Conservation (phyloP, 2,113 vertebrate genomes). For the Toxostoma redivivum region DNA sequence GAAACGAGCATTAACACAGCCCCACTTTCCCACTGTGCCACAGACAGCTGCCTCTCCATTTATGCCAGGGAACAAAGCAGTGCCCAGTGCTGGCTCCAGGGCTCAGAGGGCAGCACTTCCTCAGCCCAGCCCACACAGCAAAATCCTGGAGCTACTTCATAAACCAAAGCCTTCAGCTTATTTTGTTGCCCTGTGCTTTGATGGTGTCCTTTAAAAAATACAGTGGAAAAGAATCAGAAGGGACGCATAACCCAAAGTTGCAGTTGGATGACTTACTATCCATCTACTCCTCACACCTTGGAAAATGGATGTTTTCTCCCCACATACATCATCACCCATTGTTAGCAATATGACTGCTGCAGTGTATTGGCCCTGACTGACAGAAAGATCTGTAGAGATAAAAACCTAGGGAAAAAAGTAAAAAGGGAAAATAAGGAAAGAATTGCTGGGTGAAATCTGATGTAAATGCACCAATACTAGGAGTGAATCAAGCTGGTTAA, state of each 20-base stretch:
- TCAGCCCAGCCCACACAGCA: neutral
- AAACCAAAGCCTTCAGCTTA: neutral
- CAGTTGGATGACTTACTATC: neutral
- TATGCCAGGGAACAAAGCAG: accelerated
- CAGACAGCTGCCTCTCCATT: neutral
- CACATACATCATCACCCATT: neutral
- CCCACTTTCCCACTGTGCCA: neutral
- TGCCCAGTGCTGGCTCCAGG: accelerated
- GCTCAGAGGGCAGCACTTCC: neutral
- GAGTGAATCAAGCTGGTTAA: neutral
- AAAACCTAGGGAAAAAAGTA: neutral
- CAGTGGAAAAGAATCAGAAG: neutral
- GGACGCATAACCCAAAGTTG: accelerated
- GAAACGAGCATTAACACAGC: neutral
- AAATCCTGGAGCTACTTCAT: neutral
- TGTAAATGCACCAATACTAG: neutral
- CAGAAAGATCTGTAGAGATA: neutral
- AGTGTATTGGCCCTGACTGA: accelerated
- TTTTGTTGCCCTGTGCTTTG: neutral
- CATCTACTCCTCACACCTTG: neutral
- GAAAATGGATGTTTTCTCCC: neutral
- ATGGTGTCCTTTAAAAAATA: neutral
- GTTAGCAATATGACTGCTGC: neutral
- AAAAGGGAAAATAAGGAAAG: neutral
- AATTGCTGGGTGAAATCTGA: neutral